A percentile compares a stretch with the other conserved stretches of the same genome.
Conservation (phyloP, 2,888 invertebrate genomes). For the Cephus nigrinus region DNA sequence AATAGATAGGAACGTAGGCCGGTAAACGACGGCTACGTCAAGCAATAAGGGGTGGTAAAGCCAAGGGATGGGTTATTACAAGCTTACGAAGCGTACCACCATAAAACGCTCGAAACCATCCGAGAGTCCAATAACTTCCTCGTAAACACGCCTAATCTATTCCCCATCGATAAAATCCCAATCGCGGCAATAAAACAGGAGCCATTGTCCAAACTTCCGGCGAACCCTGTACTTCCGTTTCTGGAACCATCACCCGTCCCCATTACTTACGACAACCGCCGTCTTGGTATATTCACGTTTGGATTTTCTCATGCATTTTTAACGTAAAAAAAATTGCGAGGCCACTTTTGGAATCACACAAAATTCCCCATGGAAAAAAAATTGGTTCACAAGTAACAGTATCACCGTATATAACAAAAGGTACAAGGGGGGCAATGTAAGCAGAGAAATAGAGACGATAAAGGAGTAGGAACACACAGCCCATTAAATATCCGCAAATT, state of each 20-base stretch:
- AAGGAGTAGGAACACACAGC: neutral
- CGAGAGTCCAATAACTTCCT: slow-evolving; percentile 19
- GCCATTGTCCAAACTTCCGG: slow-evolving; percentile 22
- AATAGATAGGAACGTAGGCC: neutral
- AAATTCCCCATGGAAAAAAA: too few species aligned
- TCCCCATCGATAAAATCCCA: slow-evolving; percentile 22
- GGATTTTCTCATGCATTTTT: too few species aligned
- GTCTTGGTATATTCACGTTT: neutral
- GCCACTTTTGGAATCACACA: too few species aligned
- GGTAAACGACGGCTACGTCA: neutral
- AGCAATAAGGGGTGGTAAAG: neutral
- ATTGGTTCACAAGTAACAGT: neutral
- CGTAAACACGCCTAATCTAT: slow-evolving; percentile 25
- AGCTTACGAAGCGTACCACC: neutral
- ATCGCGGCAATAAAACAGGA: slow-evolving; percentile 16
- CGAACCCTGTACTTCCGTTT: slow-evolving; percentile 4
- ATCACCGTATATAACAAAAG: neutral
- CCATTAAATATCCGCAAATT: neutral
- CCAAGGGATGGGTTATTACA: neutral
- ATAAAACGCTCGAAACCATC: slow-evolving; percentile 16
- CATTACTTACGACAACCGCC: neutral
- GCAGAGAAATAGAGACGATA: neutral
- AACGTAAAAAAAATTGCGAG: too few species aligned
- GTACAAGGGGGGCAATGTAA: too few species aligned
- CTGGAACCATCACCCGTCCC: neutral